A percentile compares a stretch with the other conserved stretches of the same genome.
Evolutionary conservation across 92 coral and sea anemone species (phyloP).

Genomic region (Hydrozoanthus gracilis): DNA sequence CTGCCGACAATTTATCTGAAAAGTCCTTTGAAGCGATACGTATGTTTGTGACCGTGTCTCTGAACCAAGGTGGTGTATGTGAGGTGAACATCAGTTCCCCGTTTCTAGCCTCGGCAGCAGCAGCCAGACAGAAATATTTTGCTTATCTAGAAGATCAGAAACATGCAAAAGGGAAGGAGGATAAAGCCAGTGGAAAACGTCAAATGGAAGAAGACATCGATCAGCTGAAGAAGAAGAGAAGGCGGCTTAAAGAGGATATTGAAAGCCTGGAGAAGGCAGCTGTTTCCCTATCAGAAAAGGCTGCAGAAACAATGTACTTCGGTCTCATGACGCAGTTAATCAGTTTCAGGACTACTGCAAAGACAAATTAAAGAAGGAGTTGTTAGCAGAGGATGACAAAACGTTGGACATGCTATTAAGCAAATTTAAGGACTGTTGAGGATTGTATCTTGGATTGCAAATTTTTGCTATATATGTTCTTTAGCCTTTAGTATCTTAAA

Average conservation of each 20-base stretch:
- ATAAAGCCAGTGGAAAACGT: not conserved
- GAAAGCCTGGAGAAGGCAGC: constrained; percentile 14
- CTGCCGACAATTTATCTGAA: not conserved
- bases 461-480: not conserved
- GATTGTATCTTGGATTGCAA: constrained; percentile 7
- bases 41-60: not conserved
- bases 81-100: not conserved
- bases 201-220: not conserved
- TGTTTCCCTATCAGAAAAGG: not conserved
- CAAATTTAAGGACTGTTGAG: constrained; percentile 6
- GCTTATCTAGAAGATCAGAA: not conserved
- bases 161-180: constrained; percentile 5
- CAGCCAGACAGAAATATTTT: not conserved
- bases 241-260: constrained; percentile 8
- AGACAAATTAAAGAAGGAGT: not conserved
- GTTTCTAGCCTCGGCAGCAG: not conserved
- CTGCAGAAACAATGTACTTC: not conserved
- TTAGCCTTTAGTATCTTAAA: not conserved
- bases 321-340: not conserved
- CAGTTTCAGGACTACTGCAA: not conserved
- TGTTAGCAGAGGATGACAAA: constrained; percentile 3
- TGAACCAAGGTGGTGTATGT: not conserved
- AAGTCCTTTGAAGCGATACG: not conserved
- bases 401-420: constrained; percentile 6
- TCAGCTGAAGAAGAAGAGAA: constrained; percentile 1